Conservation (phyloP, 2,797 vertebrate genomes). For the Agapornis canus region DNA sequence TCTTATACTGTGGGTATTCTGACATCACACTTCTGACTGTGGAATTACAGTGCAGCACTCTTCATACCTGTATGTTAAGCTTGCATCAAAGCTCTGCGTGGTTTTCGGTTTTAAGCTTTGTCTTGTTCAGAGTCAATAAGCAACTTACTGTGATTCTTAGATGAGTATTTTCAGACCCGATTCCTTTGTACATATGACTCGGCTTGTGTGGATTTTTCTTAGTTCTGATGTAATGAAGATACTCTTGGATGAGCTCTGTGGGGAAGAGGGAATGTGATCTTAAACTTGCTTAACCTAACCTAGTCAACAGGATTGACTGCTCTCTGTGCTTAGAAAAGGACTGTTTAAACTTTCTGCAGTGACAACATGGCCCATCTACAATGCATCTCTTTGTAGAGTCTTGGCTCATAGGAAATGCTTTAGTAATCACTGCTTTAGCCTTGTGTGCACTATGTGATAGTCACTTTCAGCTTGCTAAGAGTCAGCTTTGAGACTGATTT, state of each 20-base stretch:
- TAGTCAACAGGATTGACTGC: conserved; percentile 8
- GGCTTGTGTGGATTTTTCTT: conserved; percentile 74
- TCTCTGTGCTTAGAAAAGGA: conserved; percentile 45
- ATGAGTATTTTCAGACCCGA: conserved; percentile 75
- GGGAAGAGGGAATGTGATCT: conserved; percentile 70
- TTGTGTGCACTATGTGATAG: background rate
- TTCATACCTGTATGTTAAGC: conserved; percentile 73
- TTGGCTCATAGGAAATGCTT: conserved; percentile 37
- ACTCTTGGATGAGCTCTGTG: conserved; percentile 48
- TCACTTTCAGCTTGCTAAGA: conserved; percentile 16
- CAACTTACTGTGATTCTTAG: conserved; percentile 73
- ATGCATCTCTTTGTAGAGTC: conserved; percentile 52
- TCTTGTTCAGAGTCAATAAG: conserved; percentile 70
- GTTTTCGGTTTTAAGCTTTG: conserved; percentile 73
- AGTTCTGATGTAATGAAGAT: conserved; percentile 69
- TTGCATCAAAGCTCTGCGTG: conserved; percentile 72
- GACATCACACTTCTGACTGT: conserved; percentile 95
- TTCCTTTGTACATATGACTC: conserved; percentile 70
- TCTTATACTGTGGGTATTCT: conserved; percentile 88
- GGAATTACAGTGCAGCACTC: conserved; percentile 97
- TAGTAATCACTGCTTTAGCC: conserved; percentile 31
- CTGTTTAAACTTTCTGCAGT: background rate
- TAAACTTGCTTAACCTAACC: conserved; percentile 12
- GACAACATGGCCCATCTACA: conserved; percentile 32
- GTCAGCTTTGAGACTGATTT: conserved; percentile 43